These are phyloP conservation scores for Oryctolagus cuniculus DNA, from an alignment of 2,113 vertebrate genomes.

Conservation along the genomic window mOryCun1.1 NC_091433.1:24581001-24581500, in stretches of 20 bases:
- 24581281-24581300: slow-evolving; percentile 42
- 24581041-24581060: slow-evolving; percentile 48
- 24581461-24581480: slow-evolving; percentile 49
- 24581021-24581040: not conserved
- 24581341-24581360: slow-evolving; percentile 24
- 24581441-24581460: slow-evolving; percentile 47
- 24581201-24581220: slow-evolving; percentile 45
- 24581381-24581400: slow-evolving; percentile 50
- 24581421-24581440: slow-evolving; percentile 53
- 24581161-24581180: slow-evolving; percentile 56
- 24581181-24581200: slow-evolving; percentile 52
- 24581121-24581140: slow-evolving; percentile 69
- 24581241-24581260: slow-evolving; percentile 48
- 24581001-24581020: slow-evolving; percentile 65
- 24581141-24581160: slow-evolving; percentile 29
- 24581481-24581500: slow-evolving; percentile 34
- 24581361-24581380: slow-evolving; percentile 7
- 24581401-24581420: slow-evolving; percentile 25
- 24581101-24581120: slow-evolving; percentile 45
- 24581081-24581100: slow-evolving; percentile 52
- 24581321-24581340: slow-evolving; percentile 66
- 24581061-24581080: not conserved
- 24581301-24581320: slow-evolving; percentile 61
- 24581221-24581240: slow-evolving; percentile 36
- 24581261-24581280: slow-evolving; percentile 53